Percentiles rank a stretch among this genome's conserved stretches.
phyloP scores from a whole-genome alignment of 2,113 vertebrate genomes.

The Bambusicola thoracicus region DNA sequence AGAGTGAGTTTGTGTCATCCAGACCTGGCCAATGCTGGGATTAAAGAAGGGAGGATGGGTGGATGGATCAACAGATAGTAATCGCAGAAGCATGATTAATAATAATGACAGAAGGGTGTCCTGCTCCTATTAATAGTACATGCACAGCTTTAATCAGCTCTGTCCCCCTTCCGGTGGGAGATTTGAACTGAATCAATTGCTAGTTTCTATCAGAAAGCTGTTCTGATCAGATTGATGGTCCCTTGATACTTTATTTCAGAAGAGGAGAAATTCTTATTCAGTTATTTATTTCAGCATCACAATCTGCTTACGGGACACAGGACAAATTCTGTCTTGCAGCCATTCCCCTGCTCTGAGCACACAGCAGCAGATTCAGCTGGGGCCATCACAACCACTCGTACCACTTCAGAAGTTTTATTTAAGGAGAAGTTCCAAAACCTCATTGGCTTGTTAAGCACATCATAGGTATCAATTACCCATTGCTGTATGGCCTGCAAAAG shows the following conservation, averaged over 20 bases:
- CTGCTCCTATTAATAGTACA: slow-evolving; percentile 46
- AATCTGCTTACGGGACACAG: background rate
- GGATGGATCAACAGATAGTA: slow-evolving; percentile 31
- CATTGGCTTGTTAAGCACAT: slow-evolving; percentile 53
- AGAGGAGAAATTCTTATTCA: background rate
- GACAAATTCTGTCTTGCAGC: background rate
- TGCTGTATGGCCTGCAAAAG: slow-evolving; percentile 32
- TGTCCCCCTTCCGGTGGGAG: background rate
- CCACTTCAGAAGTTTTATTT: slow-evolving; percentile 26
- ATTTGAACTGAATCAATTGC: slow-evolving; percentile 7
- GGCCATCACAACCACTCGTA: background rate
- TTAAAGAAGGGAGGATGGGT: background rate
- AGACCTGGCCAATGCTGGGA: background rate
- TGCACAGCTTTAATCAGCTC: slow-evolving; percentile 51
- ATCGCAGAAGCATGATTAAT: slow-evolving; percentile 62
- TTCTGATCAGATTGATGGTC: background rate
- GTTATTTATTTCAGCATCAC: background rate
- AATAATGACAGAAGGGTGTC: slow-evolving; percentile 51
- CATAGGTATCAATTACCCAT: background rate
- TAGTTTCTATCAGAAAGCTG: background rate
- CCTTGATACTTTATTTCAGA: background rate
- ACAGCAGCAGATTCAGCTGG: slow-evolving; percentile 23
- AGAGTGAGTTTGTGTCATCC: background rate
- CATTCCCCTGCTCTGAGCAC: background rate
- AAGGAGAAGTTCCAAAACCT: slow-evolving; percentile 44